phyloP scores from a whole-genome alignment of 2,888 invertebrate genomes.

The Blastobasis adustella region DNA sequence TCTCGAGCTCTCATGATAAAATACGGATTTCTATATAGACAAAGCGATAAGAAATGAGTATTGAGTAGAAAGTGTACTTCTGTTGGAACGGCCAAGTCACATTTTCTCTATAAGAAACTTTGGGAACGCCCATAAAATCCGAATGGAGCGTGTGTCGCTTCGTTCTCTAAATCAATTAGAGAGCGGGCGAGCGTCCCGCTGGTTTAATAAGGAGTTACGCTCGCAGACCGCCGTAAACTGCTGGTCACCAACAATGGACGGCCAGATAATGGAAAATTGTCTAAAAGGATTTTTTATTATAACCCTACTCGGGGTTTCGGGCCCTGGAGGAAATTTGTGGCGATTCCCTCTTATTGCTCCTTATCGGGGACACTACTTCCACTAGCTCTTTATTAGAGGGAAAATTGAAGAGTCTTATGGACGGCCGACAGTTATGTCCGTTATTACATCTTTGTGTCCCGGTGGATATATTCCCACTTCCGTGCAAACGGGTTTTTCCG shows the following conservation, averaged over 20 bases:
- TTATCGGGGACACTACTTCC: conserved; percentile 22
- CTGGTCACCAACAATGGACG: conserved; percentile 62
- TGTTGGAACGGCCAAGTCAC: no score
- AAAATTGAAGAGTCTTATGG: conserved; percentile 4
- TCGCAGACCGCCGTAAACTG: conserved; percentile 55
- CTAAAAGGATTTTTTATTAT: conserved; percentile 66
- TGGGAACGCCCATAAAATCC: conserved; percentile 14
- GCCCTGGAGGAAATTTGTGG: conserved; percentile 52
- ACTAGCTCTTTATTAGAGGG: conserved; percentile 13
- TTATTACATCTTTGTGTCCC: no score
- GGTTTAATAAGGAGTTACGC: conserved; percentile 69
- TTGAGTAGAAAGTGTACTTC: no score
- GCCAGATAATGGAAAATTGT: conserved; percentile 68
- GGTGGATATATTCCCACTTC: no score
- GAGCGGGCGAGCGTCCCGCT: conserved; percentile 48
- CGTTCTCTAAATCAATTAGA: conserved; percentile 64
- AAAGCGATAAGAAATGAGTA: no score
- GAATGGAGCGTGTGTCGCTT: conserved; percentile 38
- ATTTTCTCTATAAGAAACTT: not conserved
- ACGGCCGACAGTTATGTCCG: no score
- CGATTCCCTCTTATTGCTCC: conserved; percentile 39
- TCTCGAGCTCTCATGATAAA: no score
- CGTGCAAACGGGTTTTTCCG: no score
- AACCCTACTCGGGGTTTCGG: conserved; percentile 49
- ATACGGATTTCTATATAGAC: no score